Evolutionary conservation across 2,113 vertebrate genomes (phyloP).

Genomic region (Gavialis gangeticus): DNA sequence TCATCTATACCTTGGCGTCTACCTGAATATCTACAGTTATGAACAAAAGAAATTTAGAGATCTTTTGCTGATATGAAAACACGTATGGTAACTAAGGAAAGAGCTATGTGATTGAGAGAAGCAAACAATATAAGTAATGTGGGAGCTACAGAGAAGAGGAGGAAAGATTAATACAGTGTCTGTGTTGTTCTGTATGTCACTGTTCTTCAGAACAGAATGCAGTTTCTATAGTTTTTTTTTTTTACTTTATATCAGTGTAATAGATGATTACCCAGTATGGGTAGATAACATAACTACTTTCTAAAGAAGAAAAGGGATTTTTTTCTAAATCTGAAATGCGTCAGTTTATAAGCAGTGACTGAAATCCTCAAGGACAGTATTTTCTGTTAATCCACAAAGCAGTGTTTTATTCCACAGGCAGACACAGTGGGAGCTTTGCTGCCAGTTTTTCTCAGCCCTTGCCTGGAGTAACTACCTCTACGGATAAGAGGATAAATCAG

Average conservation of each 20-base stretch:
- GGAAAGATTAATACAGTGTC: rapidly evolving
- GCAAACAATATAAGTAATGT: neutral
- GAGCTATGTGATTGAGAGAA: neutral
- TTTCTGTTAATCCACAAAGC: neutral
- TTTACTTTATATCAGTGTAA: neutral
- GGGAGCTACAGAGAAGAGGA: neutral
- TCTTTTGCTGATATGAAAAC: neutral
- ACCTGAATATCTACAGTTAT: neutral
- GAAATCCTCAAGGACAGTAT: neutral
- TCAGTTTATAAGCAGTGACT: neutral
- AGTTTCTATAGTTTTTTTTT: neutral
- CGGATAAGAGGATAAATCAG: neutral
- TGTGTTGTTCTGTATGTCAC: neutral
- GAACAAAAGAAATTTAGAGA: neutral
- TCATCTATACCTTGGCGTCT: too few relatives aligned
- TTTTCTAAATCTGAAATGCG: neutral
- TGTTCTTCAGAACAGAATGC: neutral
- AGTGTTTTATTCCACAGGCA: neutral
- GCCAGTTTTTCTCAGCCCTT: neutral
- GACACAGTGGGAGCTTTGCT: neutral
- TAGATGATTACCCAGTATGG: neutral
- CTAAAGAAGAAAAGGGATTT: neutral
- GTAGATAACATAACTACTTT: neutral
- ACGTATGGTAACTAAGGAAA: neutral
- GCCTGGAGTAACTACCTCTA: neutral